phyloP scores from a whole-genome alignment of 2,113 vertebrate genomes.

The Hyla sarda region DNA sequence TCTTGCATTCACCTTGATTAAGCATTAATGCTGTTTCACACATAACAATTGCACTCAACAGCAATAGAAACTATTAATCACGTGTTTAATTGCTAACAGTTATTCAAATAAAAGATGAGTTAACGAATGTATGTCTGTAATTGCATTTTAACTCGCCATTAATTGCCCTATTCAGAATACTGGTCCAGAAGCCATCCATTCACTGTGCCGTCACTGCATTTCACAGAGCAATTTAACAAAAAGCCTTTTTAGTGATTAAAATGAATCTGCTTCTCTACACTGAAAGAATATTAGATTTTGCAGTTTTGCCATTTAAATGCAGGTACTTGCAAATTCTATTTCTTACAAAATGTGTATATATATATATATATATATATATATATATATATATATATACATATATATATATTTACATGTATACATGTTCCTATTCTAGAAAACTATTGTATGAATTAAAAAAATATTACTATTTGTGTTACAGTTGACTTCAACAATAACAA shows the following conservation, averaged over 20 bases:
- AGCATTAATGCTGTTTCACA: not conserved
- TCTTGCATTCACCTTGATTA: not conserved
- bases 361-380: no score
- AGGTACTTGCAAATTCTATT: not conserved
- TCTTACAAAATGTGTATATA: not conserved
- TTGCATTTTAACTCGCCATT: constrained; percentile 38
- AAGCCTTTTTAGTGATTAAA: constrained; percentile 30
- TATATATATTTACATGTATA: no score
- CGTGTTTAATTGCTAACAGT: constrained; percentile 24
- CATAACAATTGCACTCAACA: not conserved
- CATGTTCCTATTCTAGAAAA: not conserved
- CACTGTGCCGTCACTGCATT: constrained; percentile 14
- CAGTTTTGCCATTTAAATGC: not conserved
- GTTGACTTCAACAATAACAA: no score
- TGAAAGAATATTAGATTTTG: not conserved
- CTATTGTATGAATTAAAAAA: not conserved
- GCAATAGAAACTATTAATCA: constrained; percentile 17
- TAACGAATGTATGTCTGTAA: constrained; percentile 21
- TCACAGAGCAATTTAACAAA: constrained; percentile 22
- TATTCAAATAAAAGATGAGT: constrained; percentile 19
- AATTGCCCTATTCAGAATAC: constrained; percentile 32
- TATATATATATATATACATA: no score
- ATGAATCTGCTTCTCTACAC: not conserved
- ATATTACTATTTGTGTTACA: not conserved
- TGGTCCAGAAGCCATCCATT: constrained; percentile 38